Evolutionary conservation across 2,888 invertebrate species (phyloP), one percentile per base, ranked within the genome.

Genomic region (Phyllotreta cruciferae): DNA sequence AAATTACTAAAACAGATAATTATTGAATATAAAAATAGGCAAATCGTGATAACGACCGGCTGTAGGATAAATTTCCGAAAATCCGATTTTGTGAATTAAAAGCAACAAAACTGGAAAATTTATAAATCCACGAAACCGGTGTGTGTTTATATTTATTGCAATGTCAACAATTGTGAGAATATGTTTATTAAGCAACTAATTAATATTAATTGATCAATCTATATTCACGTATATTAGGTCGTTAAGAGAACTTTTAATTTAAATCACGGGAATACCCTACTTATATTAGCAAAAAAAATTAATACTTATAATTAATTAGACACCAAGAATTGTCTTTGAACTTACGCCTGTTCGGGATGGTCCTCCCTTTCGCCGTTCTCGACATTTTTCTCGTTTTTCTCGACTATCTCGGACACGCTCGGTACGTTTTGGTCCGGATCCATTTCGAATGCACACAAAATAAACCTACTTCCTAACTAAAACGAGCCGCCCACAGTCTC

Each of bases 401-500:
- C 57, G 35, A 57, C 57, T 10, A 57, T 35, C 45, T 57, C 42
- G 10, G 57, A 57, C 14, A 57, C 57, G 41, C 49, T 57, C 24
- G 47, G 57, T 49, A 57, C 49, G 49, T 57, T 57, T 49, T 49
- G 39, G 37, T 57, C 57, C 13, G 57, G 24, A 36, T 57, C 49
- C 57, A 57, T 57, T 47, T 39, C 45, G 34, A 37, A 41, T 41
- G 37, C 11, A 13, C 14, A 41, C 41, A 37, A 39, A 34, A 36
- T 8, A 53, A 53, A 53, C 35, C 13, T 39, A 53, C 53, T 24
- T n/a, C 24, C 24, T 24, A 24, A 24, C 24, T 24, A 24, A 24
- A 24, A 24, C 24, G 24, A 24, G 4, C 24, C 1, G 24, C 4
- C 24, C 1, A 24, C 36, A 57, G 57, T 57, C 39, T 57, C 36